Evolutionary conservation across 2,113 vertebrate genomes (phyloP).

Genomic region (Abramis brama): DNA sequence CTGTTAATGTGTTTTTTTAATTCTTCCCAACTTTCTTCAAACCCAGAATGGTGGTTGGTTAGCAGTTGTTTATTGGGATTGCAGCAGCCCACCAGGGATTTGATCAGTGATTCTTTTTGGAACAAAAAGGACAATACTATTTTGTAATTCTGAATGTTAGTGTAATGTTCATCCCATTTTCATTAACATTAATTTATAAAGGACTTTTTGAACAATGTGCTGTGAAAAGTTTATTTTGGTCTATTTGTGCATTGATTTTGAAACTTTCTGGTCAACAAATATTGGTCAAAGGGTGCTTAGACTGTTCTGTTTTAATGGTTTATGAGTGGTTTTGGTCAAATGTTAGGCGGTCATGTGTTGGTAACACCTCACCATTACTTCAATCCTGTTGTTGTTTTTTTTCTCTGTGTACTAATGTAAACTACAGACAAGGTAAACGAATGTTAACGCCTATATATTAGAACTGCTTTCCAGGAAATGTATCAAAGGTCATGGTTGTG

Average conservation of each 20-base stretch:
- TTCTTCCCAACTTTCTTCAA: not conserved
- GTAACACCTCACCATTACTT: not conserved
- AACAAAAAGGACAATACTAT: not conserved
- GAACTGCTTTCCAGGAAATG: not conserved
- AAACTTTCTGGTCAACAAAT: no score
- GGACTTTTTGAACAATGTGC: slow-evolving; percentile 3
- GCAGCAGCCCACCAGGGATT: not conserved
- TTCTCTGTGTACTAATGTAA: slow-evolving; percentile 11
- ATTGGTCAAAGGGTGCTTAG: no score
- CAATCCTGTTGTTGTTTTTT: not conserved
- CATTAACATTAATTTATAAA: slow-evolving; percentile 30
- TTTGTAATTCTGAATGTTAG: slow-evolving; percentile 11
- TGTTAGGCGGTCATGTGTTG: not conserved
- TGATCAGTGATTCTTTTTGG: not conserved
- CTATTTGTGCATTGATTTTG: not conserved
- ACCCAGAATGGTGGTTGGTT: not conserved
- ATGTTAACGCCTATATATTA: not conserved
- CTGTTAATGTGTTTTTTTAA: not conserved
- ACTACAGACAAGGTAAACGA: not conserved
- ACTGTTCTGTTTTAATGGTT: not conserved
- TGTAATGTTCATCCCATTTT: slow-evolving; percentile 1
- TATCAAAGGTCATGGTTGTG: slow-evolving; percentile 28
- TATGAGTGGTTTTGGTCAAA: not conserved
- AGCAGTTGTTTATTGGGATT: not conserved
- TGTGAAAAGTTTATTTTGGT: not conserved